Conservation (phyloP, 2,797 vertebrate genomes). For the Paramormyrops hopkinsi region DNA sequence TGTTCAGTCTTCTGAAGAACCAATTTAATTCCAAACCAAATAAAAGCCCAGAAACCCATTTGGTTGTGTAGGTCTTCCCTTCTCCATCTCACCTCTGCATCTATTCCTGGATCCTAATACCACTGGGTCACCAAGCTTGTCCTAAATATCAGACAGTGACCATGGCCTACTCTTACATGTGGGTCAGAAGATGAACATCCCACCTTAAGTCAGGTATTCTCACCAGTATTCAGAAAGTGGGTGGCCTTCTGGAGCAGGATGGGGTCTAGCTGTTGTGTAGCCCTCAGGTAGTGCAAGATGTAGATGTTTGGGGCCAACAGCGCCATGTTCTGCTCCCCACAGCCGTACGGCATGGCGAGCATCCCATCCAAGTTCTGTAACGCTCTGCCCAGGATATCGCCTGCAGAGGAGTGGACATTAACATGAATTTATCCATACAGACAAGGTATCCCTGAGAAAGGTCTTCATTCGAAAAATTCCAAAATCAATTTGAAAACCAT, state of each 20-base stretch:
- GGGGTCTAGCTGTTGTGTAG: slow-evolving; percentile 60
- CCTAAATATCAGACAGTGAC: background rate
- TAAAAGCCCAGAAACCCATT: background rate
- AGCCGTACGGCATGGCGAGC: slow-evolving; percentile 66
- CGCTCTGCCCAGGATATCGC: slow-evolving; percentile 66
- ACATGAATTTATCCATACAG: background rate
- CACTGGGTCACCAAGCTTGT: background rate
- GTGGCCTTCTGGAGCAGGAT: slow-evolving; percentile 48
- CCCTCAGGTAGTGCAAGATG: slow-evolving; percentile 63
- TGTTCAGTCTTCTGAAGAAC: background rate
- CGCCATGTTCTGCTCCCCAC: slow-evolving; percentile 75
- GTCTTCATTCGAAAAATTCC: background rate
- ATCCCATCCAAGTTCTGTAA: slow-evolving; percentile 64
- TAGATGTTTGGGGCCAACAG: slow-evolving; percentile 69
- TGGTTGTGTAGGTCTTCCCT: background rate
- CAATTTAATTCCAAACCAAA: background rate
- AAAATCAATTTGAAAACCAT: background rate
- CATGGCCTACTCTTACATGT: background rate
- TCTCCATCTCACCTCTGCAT: background rate
- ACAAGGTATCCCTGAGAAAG: background rate
- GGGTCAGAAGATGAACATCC: background rate
- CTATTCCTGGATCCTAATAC: background rate
- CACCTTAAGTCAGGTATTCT: slow-evolving; percentile 30
- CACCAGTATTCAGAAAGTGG: slow-evolving; percentile 59
- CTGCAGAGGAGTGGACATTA: slow-evolving; percentile 44